Percentiles rank a stretch among this genome's conserved stretches.
Evolutionary conservation across 2,113 vertebrate genomes (phyloP).

Genomic region (Pteropus alecto): DNA sequence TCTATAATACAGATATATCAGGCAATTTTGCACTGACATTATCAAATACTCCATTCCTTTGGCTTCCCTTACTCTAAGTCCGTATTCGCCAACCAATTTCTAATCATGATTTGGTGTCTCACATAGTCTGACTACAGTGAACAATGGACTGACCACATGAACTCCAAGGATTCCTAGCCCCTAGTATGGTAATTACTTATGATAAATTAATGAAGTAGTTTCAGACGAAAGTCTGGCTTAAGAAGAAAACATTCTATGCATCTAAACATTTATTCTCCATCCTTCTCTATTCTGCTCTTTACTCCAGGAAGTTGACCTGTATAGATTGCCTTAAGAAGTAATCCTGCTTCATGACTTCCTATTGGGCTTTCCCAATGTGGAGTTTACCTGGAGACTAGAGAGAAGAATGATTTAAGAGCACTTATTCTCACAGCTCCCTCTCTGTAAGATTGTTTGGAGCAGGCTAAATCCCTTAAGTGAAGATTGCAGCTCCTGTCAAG

Average conservation of each 20-base stretch:
- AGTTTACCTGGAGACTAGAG: not conserved
- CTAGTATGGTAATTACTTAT: not conserved
- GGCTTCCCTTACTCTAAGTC: not conserved
- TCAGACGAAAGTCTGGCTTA: not conserved
- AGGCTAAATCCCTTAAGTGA: not conserved
- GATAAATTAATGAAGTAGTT: not conserved
- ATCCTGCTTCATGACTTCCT: not conserved
- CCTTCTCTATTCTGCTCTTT: not conserved
- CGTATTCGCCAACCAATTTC: not conserved
- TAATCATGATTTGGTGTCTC: not conserved
- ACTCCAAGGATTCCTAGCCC: not conserved
- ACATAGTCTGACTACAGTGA: not conserved
- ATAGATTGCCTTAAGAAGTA: not conserved
- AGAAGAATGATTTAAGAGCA: not conserved
- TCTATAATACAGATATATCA: not conserved
- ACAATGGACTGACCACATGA: not conserved
- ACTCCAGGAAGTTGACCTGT: not conserved
- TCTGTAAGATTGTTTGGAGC: not conserved
- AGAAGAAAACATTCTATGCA: not conserved
- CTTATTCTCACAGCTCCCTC: not conserved
- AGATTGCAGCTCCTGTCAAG: not conserved
- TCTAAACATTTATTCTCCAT: conserved; percentile 16
- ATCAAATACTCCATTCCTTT: not conserved
- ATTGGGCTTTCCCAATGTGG: not conserved
- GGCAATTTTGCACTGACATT: not conserved